Evolutionary conservation across 2,113 vertebrate species (phyloP), one percentile per base, ranked within the genome.

Genomic region (Dermatemys mawii): DNA sequence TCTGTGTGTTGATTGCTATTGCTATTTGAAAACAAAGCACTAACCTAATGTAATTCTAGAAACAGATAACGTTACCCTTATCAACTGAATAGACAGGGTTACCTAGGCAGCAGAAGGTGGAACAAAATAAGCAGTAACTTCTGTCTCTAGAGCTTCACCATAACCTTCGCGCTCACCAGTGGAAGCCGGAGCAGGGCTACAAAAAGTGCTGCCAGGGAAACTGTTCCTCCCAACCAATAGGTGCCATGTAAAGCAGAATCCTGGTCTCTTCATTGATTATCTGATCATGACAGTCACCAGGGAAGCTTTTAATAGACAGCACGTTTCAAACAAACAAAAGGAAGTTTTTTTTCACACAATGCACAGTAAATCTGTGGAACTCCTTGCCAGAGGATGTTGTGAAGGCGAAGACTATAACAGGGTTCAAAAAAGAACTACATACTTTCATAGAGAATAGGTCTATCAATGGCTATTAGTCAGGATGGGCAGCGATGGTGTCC

Each of bases 101-200:
- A 60, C 22, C 54, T 57, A 29, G 13, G 51, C 5, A 16, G 0
- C 1, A 73, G 44, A 35, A 50, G 32, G 86, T 5, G 14, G 81
- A 29, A 41, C 1, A 2, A 0, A 9, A 3, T 2, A 19, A 44
- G 4, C 35, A 44, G 12, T 1, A 5, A 7, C 73, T 50, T 35
- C 38, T 60, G 5, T 46, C 41, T 76, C 70, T 75, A 41, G 41
- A 2, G 9, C 38, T 32, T 81, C 41, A 24, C n/a, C 29, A 76
- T 27, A 76, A 14, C 41, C 26, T 29, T 17, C 29, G 8, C 1
- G 22, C 6, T 29, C 55, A 11, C 19, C 21, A 44, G 41, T 24
- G 57, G 44, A 26, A 55, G 19, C 0, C 3, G 48, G 57, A 17
- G 26, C 26, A 57, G 27, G 55, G 27, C 11, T 32, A 63, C 57